Conservation (phyloP, 2,113 vertebrate genomes). For the Erythrolamprus reginae region DNA sequence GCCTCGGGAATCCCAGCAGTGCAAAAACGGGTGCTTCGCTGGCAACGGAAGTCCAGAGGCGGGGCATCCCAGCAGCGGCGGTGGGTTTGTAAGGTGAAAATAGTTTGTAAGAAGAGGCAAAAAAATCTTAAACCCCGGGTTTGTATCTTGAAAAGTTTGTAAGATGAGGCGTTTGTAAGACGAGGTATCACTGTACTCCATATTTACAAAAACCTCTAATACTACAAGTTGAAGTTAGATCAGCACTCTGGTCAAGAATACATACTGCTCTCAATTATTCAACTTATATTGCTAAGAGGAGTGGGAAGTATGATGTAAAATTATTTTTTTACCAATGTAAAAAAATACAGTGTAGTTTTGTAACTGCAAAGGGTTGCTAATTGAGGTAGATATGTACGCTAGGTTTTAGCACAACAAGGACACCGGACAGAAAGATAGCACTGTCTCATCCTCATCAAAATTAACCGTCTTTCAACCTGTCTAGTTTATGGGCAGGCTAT, state of each 20-base stretch:
- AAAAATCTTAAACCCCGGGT: too few relatives aligned
- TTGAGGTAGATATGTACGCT: background rate
- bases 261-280: background rate
- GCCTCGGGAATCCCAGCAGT: too few relatives aligned
- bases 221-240: background rate
- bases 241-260: background rate
- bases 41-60: too few relatives aligned
- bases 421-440: background rate
- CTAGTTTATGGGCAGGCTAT: background rate
- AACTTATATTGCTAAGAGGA: background rate
- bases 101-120: too few relatives aligned
- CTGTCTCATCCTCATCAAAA: background rate
- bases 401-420: background rate
- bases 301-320: background rate
- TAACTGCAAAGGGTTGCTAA: background rate
- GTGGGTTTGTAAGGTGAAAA: too few relatives aligned
- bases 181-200: too few relatives aligned
- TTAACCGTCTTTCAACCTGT: background rate
- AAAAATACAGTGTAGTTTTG: too few relatives aligned
- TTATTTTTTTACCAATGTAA: background rate
- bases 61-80: too few relatives aligned
- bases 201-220: background rate
- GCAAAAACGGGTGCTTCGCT: too few relatives aligned
- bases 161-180: too few relatives aligned
- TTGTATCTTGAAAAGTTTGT: too few relatives aligned